phyloP scores from a whole-genome alignment of 2,888 invertebrate genomes.

The Drosophila acutilabella region DNA sequence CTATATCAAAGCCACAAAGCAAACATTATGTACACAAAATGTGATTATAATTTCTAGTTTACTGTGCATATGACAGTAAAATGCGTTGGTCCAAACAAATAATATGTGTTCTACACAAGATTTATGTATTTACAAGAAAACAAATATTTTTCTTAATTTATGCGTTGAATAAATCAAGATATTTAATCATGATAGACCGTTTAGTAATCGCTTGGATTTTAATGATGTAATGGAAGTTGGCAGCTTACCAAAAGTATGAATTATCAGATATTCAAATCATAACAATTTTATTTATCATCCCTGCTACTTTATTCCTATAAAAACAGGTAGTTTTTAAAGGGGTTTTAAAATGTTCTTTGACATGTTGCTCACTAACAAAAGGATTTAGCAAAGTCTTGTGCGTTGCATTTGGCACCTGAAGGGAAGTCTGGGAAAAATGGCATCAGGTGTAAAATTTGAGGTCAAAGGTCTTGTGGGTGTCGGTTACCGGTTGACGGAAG shows the following conservation, averaged over 20 bases:
- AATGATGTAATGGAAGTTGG: background rate
- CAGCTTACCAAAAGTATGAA: background rate
- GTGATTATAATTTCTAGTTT: background rate
- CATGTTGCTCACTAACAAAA: background rate
- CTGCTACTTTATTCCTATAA: background rate
- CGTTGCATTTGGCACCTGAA: slow-evolving; percentile 11
- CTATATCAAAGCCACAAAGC: background rate
- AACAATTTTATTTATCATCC: background rate
- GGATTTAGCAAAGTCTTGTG: background rate
- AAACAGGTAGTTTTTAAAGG: background rate
- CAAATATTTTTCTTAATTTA: background rate
- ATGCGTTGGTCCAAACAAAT: background rate
- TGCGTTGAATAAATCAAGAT: background rate
- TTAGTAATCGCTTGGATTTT: background rate
- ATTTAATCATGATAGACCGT: background rate
- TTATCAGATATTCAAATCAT: background rate
- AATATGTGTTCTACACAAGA: background rate
- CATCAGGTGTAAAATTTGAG: slow-evolving; percentile 16
- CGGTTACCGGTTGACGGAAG: slow-evolving; percentile 49
- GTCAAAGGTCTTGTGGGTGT: slow-evolving; percentile 12
- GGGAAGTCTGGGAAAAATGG: slow-evolving; percentile 10
- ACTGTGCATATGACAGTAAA: background rate
- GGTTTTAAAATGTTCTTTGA: background rate
- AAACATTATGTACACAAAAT: background rate
- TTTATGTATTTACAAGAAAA: background rate